Conservation (phyloP, 1,140 invertebrate genomes). For the Cheumatopsyche charites region DNA sequence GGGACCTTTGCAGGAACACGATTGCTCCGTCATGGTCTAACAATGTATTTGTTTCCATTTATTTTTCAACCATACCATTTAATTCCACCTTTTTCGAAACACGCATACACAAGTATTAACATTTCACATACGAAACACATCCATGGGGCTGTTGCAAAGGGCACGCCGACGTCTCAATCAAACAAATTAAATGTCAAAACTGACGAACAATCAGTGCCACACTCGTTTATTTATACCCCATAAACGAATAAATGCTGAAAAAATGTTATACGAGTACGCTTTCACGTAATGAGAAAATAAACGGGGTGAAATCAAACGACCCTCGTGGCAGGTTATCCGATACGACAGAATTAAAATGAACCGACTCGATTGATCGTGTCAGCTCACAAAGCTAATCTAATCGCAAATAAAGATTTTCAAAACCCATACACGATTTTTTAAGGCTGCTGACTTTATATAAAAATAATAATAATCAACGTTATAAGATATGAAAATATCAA, state of each 20-base stretch:
- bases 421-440: too few species aligned
- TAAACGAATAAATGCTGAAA: neutral
- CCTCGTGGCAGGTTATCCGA: too few species aligned
- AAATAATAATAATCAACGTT: too few species aligned
- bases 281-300: constrained; percentile 12
- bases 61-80: constrained; percentile 32
- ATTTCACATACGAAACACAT: neutral
- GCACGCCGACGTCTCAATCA: constrained; percentile 47
- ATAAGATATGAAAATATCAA: too few species aligned
- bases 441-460: too few species aligned
- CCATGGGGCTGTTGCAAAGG: constrained; percentile 18
- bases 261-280: neutral
- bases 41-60: constrained; percentile 35
- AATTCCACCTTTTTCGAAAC: neutral
- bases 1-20: constrained; percentile 28
- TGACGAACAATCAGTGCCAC: constrained; percentile 41
- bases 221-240: constrained; percentile 21
- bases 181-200: constrained; percentile 47
- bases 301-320: neutral
- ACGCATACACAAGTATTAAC: neutral
- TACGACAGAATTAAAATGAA: too few species aligned
- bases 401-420: neutral
- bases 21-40: constrained; percentile 21
- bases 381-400: neutral
- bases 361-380: neutral